Percentiles rank a stretch among this genome's conserved stretches.
Evolutionary conservation across 2,113 vertebrate species (phyloP).

Genomic region (Dromas ardeola): DNA sequence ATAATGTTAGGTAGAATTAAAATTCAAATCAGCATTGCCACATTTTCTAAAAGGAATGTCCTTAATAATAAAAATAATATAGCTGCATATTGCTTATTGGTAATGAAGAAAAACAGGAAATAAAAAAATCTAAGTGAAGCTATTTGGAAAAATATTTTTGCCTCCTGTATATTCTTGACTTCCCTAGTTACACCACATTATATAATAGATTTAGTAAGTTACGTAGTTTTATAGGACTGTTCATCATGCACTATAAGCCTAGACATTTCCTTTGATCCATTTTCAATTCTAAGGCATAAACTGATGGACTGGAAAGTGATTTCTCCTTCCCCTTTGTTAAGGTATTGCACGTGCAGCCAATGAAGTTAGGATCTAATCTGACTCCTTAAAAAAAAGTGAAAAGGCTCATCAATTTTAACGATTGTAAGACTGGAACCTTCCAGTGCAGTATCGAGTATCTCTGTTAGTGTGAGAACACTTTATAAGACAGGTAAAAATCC

Average conservation of each 20-base stretch:
- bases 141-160: neutral
- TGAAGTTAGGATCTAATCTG: neutral
- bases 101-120: neutral
- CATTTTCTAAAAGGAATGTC: neutral
- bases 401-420: neutral
- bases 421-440: neutral
- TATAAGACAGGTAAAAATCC: neutral
- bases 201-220: neutral
- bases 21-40: neutral
- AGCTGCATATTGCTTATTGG: neutral
- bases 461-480: neutral
- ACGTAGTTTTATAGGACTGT: neutral
- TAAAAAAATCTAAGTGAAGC: neutral
- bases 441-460: neutral
- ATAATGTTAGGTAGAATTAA: neutral
- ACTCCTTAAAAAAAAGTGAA: neutral
- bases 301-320: neutral
- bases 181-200: neutral
- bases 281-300: neutral
- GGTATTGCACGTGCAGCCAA: neutral
- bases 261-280: neutral
- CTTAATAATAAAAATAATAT: neutral
- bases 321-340: neutral
- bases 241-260: neutral
- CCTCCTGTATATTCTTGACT: neutral